Evolutionary conservation across 1,140 invertebrate genomes (phyloP).

Genomic region (Pseudachorutes palmiensis): DNA sequence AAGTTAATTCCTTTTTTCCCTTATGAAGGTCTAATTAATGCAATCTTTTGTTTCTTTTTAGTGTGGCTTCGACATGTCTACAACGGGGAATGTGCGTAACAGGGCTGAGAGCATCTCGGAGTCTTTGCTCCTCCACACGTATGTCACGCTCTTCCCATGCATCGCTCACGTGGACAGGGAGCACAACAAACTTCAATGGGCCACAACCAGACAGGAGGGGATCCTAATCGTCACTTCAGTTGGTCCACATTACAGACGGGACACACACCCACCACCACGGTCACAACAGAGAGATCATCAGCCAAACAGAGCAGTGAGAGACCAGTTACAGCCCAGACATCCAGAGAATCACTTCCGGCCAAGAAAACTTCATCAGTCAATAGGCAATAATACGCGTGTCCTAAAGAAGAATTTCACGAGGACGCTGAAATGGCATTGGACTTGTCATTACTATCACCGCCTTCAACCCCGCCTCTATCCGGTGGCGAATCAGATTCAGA

Average conservation of each 20-base stretch:
- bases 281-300: not conserved
- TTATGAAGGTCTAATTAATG: not conserved
- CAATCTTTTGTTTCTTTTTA: not conserved
- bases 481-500: not conserved
- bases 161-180: conserved; percentile 13
- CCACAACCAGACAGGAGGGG: not conserved
- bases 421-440: conserved; percentile 32
- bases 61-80: not conserved
- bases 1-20: no score
- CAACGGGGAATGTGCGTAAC: not conserved
- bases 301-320: not conserved
- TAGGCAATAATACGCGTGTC: not conserved
- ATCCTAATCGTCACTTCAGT: not conserved
- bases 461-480: conserved; percentile 31
- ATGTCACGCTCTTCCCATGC: conserved; percentile 15
- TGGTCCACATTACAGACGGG: not conserved
- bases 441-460: conserved; percentile 34
- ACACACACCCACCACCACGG: not conserved
- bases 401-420: not conserved
- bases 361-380: not conserved
- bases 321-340: not conserved
- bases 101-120: conserved; percentile 9
- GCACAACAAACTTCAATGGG: conserved; percentile 3
- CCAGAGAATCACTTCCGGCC: not conserved
- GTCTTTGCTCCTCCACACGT: conserved; percentile 16